phyloP scores from a whole-genome alignment of 2,113 vertebrate species.

The Caranx ignobilis region DNA sequence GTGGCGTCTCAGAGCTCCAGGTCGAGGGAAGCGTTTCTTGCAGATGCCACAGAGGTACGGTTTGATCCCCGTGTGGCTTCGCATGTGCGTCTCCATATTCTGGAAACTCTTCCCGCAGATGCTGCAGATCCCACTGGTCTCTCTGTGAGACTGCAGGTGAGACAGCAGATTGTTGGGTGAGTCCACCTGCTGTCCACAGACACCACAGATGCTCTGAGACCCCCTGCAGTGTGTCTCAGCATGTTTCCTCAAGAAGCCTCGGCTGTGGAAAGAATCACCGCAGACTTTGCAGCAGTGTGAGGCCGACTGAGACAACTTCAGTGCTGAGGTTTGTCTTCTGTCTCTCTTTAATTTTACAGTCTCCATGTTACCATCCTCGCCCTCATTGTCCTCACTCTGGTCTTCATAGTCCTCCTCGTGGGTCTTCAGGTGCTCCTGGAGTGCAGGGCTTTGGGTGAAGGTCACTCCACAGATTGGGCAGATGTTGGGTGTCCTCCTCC shows the following conservation, averaged over 20 bases:
- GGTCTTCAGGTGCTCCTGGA: slow-evolving; percentile 44
- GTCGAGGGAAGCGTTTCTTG: slow-evolving; percentile 57
- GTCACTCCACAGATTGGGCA: slow-evolving; percentile 16
- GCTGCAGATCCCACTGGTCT: slow-evolving; percentile 60
- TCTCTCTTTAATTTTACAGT: neutral
- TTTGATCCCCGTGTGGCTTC: slow-evolving; percentile 66
- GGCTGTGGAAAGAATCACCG: slow-evolving; percentile 51
- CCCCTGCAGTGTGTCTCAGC: slow-evolving; percentile 46
- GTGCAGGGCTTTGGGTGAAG: slow-evolving; percentile 7
- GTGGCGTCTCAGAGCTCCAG: slow-evolving; percentile 76
- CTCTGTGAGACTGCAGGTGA: slow-evolving; percentile 58
- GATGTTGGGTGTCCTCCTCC: neutral
- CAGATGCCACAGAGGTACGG: slow-evolving; percentile 59
- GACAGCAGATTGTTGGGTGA: slow-evolving; percentile 30
- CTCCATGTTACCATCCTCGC: neutral
- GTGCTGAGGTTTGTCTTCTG: neutral
- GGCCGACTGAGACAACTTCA: neutral
- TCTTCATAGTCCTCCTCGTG: neutral
- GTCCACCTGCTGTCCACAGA: slow-evolving; percentile 51
- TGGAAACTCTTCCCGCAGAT: slow-evolving; percentile 64
- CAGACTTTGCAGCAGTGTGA: slow-evolving; percentile 55
- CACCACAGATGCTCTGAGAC: slow-evolving; percentile 33
- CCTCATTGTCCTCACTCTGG: neutral
- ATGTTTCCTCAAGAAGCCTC: slow-evolving; percentile 62
- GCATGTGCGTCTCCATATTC: slow-evolving; percentile 65